A percentile compares a stretch with the other conserved stretches of the same genome.
phyloP scores from a whole-genome alignment of 2,888 invertebrate species.

The Apoderus coryli region DNA sequence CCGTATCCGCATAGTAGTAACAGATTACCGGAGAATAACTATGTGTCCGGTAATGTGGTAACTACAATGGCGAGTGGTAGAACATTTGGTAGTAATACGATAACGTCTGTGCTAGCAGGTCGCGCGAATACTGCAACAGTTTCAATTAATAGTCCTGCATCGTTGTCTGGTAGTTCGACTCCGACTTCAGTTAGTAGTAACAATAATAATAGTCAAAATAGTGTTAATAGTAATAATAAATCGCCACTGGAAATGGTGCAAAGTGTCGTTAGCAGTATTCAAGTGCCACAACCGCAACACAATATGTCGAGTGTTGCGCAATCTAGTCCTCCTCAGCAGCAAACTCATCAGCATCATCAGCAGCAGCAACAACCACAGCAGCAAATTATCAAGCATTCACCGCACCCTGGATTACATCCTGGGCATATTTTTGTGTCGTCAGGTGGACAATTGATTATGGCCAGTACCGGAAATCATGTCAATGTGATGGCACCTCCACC shows the following conservation, averaged over 20 bases:
- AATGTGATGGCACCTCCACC: conserved; percentile 54
- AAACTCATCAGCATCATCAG: no score
- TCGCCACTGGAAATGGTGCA: conserved; percentile 67
- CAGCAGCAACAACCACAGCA: no score
- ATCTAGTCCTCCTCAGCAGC: conserved; percentile 13
- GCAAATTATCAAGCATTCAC: conserved; percentile 35
- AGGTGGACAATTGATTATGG: conserved; percentile 58
- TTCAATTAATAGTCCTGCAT: conserved; percentile 49
- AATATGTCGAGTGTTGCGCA: conserved; percentile 15
- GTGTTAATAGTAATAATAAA: conserved; percentile 34
- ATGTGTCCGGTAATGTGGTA: conserved; percentile 31
- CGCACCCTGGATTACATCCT: conserved; percentile 36
- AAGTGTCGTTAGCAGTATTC: conserved; percentile 56
- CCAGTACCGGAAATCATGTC: conserved; percentile 37
- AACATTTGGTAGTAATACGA: conserved; percentile 65
- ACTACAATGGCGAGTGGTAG: conserved; percentile 58
- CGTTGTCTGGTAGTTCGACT: conserved; percentile 26
- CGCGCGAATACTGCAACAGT: conserved; percentile 63
- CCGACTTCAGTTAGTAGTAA: conserved; percentile 17
- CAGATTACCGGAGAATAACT: conserved; percentile 10
- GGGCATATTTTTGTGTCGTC: conserved; percentile 65
- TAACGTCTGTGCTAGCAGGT: conserved; percentile 66
- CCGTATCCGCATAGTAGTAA: conserved; percentile 15
- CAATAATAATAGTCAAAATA: conserved; percentile 16
- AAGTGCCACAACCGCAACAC: conserved; percentile 36